These are phyloP conservation scores for Podarcis lilfordi DNA, from an alignment of 2,797 vertebrate genomes.

Conservation along the genomic window DNA sequence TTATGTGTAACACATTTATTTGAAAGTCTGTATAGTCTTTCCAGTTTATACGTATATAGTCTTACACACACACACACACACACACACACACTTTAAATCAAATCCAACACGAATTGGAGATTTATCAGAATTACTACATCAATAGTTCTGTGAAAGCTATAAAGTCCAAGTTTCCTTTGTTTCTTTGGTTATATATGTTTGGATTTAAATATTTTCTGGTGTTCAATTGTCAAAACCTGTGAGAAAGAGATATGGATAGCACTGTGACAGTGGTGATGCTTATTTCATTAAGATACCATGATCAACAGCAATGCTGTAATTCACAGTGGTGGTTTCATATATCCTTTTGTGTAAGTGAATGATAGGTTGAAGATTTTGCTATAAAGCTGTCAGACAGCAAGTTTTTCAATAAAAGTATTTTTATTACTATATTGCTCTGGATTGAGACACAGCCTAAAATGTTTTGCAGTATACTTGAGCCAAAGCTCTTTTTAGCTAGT, in stretches of 20 bases:
- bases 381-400: conserved; percentile 72
- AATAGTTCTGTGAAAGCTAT: not conserved
- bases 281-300: conserved; percentile 63
- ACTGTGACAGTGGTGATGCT: conserved; percentile 47
- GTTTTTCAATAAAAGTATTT: conserved; percentile 57
- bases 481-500: conserved; percentile 33
- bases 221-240: conserved; percentile 53
- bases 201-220: conserved; percentile 46
- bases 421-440: conserved; percentile 55
- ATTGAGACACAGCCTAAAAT: conserved; percentile 23
- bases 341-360: conserved; percentile 60
- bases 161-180: not conserved
- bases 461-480: conserved; percentile 34
- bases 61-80: not conserved
- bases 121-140: not conserved
- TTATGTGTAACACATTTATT: too few species aligned
- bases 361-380: conserved; percentile 68
- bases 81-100: not conserved
- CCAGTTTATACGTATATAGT: not conserved
- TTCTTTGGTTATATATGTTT: conserved; percentile 42
- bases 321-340: conserved; percentile 52
- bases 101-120: not conserved
- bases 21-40: too few species aligned
- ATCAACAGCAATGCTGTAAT: conserved; percentile 60
- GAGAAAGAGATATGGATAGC: conserved; percentile 54